Conservation (phyloP, 2,888 invertebrate species). For the Tholera decimalis region DNA sequence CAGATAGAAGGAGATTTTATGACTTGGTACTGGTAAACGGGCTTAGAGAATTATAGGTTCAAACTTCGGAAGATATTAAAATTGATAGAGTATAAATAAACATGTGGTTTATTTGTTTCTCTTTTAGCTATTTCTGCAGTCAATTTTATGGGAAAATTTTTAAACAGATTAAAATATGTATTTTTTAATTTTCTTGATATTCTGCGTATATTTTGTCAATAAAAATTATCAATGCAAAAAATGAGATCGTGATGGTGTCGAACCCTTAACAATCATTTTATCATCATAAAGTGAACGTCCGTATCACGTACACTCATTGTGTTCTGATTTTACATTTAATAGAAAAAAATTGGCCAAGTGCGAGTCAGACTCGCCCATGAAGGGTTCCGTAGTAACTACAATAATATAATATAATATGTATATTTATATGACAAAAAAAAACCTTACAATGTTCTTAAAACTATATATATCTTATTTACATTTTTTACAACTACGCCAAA, state of each 20-base stretch:
- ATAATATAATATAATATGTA: too few relatives aligned
- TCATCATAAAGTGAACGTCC: slow-evolving; percentile 16
- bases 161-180: too few relatives aligned
- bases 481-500: too few relatives aligned
- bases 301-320: slow-evolving; percentile 26
- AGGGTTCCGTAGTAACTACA: too few relatives aligned
- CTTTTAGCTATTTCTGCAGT: not conserved
- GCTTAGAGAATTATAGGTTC: slow-evolving; percentile 32
- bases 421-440: too few relatives aligned
- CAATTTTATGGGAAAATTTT: not conserved
- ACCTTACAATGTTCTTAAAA: too few relatives aligned
- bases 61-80: slow-evolving; percentile 8
- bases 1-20: slow-evolving; percentile 50
- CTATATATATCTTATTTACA: too few relatives aligned
- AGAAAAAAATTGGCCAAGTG: too few relatives aligned
- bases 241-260: too few relatives aligned
- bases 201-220: not conserved
- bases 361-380: too few relatives aligned
- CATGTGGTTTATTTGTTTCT: not conserved
- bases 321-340: slow-evolving; percentile 42
- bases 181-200: too few relatives aligned
- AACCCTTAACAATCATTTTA: not conserved
- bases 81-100: slow-evolving; percentile 11
- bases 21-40: slow-evolving; percentile 23
- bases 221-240: not conserved